Evolutionary conservation across 2,888 invertebrate species (phyloP), one percentile per base, ranked within the genome.

Genomic region (Dicroscelio sp.): DNA sequence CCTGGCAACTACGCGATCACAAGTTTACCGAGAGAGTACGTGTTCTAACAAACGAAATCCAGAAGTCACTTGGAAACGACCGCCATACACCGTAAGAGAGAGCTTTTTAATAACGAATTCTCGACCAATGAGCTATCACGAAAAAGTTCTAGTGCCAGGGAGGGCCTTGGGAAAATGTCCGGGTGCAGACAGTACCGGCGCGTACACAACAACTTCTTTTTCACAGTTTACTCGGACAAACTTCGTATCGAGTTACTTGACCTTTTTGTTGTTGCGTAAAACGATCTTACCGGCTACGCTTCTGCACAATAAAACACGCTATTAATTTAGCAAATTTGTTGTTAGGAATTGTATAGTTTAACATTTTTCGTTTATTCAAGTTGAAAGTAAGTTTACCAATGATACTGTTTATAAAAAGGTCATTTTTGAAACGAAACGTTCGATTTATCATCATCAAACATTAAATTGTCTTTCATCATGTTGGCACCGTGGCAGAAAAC

Each of bases 1-100:
- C 95, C 95, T 95, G 95, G 95, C 95, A 95, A 95, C 95, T 95
- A 94, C 94, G 95, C 94, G 94, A 95, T 95, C 94, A 93, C 93
- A 94, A 94, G 92, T 94, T 94, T 91, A 86, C 82, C 90, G 88
- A 75, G 88, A 84, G 91, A 76, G 89, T 93, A 87, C 89, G 91
- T 91, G 90, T 91, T 85, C 63, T 79, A 90, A 52, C 90, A 84
- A 86, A 85, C 25, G 67, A 48, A 67, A 78, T 79, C 67, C 55
- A 20, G 67, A 83, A 85, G 67, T 86, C 79, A 90, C 82, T 89
- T 88, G n/a, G 79, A 80, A 71, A 87, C 60, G 71, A 79, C 79
- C 86, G 65, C 78, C 84, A 55, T 58, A 63, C 67, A 60, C 30
- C 27, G 78, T 65, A 76, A 25, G 69, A 86, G 79, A 38, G 69